A percentile compares a stretch with the other conserved stretches of the same genome.
phyloP scores from a whole-genome alignment of 1,140 invertebrate genomes.

The Hycleus cichorii region DNA sequence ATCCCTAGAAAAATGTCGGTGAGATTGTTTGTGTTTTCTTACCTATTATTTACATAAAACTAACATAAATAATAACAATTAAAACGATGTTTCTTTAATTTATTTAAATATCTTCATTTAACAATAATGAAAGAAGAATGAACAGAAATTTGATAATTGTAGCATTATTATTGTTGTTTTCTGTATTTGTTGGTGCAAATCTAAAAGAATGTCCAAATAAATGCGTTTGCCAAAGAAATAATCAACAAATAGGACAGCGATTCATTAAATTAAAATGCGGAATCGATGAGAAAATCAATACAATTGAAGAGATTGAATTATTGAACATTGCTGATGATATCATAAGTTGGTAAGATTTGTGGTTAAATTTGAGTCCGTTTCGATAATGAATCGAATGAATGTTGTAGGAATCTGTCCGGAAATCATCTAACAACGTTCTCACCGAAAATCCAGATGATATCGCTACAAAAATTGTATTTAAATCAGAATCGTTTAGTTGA shows the following conservation, averaged over 20 bases:
- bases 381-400: too few species aligned
- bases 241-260: conserved; percentile 30
- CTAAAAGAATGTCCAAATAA: conserved; percentile 30
- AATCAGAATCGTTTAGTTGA: conserved; percentile 68
- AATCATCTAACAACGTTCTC: conserved; percentile 35
- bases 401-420: conserved; percentile 35
- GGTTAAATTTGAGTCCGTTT: not conserved
- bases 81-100: too few species aligned
- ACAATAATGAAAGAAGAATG: too few species aligned
- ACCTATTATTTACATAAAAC: too few species aligned
- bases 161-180: conserved; percentile 7
- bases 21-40: too few species aligned
- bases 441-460: conserved; percentile 36
- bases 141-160: too few species aligned
- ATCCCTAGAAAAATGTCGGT: too few species aligned
- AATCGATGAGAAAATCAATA: conserved; percentile 33
- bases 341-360: conserved; percentile 40
- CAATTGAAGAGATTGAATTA: conserved; percentile 43
- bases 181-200: conserved; percentile 2
- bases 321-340: conserved; percentile 41
- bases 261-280: conserved; percentile 45
- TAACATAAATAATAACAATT: too few species aligned
- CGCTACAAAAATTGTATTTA: conserved; percentile 46
- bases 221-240: conserved; percentile 34
- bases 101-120: too few species aligned